Percentiles rank a stretch among this genome's conserved stretches.
Conservation (phyloP, 2,888 invertebrate species). For the Ypsolopha sequella region DNA sequence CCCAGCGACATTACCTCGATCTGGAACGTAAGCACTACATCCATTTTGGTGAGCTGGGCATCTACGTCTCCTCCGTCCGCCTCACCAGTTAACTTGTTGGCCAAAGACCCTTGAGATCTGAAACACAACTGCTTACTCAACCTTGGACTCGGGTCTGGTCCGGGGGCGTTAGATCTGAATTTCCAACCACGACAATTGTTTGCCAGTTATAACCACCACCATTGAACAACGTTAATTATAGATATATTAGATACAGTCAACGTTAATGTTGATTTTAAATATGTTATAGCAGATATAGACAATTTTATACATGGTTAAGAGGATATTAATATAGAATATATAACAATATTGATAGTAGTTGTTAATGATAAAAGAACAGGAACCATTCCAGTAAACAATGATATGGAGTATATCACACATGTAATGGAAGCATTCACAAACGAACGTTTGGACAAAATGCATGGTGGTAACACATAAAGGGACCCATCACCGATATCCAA, state of each 20-base stretch:
- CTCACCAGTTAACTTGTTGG: constrained; percentile 91
- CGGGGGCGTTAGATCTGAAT: constrained; percentile 25
- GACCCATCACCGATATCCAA: constrained; percentile 67
- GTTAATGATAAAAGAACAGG: background rate
- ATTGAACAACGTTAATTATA: constrained; percentile 10
- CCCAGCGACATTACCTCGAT: constrained; percentile 79
- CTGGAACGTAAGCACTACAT: constrained; percentile 97
- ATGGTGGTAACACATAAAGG: constrained; percentile 41
- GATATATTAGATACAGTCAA: constrained; percentile 9
- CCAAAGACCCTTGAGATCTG: constrained; percentile 92
- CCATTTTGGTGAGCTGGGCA: constrained; percentile 96
- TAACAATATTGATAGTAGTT: background rate
- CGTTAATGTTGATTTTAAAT: constrained; percentile 4
- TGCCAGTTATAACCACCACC: constrained; percentile 33
- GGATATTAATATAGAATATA: background rate
- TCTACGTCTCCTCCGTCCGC: constrained; percentile 94
- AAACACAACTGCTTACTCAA: constrained; percentile 74
- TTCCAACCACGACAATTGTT: constrained; percentile 8
- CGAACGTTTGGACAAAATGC: constrained; percentile 28
- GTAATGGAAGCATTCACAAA: constrained; percentile 34
- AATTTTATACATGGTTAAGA: constrained; percentile 1
- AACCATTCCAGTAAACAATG: background rate
- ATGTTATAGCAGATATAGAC: constrained; percentile 7
- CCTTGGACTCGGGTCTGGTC: constrained; percentile 69
- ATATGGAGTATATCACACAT: background rate